These are phyloP conservation scores for Eurystomus gularis DNA, from an alignment of 2,113 vertebrate species.

Conservation along the genomic window DNA sequence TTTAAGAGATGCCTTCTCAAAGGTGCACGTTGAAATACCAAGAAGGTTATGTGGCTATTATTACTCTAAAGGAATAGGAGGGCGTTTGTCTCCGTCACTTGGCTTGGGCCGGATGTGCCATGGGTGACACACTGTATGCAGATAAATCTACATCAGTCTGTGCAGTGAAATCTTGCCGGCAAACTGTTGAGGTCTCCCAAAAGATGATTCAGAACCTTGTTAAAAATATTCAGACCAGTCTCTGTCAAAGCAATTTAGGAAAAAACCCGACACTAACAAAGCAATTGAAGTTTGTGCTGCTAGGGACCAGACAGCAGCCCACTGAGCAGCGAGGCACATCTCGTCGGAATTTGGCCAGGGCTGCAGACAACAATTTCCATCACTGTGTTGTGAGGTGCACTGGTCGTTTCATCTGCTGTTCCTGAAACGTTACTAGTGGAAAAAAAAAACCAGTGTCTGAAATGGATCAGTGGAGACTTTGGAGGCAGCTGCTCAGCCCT, in stretches of 20 bases:
- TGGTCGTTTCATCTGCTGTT: rapidly evolving
- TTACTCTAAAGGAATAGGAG: not conserved
- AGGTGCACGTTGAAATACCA: not conserved
- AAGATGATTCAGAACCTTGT: not conserved
- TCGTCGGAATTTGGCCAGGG: not conserved
- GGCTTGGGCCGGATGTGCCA: rapidly evolving
- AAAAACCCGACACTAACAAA: not conserved
- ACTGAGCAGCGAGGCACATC: not conserved
- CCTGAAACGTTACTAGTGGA: not conserved
- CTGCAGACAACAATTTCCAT: not conserved
- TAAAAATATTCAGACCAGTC: not conserved
- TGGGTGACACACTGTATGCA: not conserved
- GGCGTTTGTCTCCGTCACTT: not conserved
- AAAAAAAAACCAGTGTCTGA: not conserved
- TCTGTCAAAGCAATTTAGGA: not conserved
- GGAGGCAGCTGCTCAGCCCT: not conserved
- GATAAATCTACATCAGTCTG: not conserved
- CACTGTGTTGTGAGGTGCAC: not conserved
- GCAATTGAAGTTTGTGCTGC: not conserved
- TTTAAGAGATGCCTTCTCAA: not conserved
- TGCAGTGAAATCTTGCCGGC: not conserved
- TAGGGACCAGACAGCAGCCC: not conserved
- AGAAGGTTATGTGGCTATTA: not conserved
- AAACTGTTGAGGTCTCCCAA: not conserved
- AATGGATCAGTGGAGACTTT: not conserved